phyloP scores from a whole-genome alignment of 2,888 invertebrate species.

The Oscheius sp. region DNA sequence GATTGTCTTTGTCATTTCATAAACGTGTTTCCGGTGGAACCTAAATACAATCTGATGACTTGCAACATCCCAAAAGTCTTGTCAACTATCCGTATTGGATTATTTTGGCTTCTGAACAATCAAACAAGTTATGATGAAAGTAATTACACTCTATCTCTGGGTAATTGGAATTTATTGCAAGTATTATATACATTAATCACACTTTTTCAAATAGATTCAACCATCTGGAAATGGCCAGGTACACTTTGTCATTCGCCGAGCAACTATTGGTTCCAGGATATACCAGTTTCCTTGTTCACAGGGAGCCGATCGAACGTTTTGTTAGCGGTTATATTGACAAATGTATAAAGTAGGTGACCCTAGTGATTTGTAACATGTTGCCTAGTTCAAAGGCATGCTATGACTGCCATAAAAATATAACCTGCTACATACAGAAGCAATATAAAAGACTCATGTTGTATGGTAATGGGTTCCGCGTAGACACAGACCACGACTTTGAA shows the following conservation, averaged over 20 bases:
- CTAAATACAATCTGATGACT: background rate
- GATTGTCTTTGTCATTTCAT: too few species aligned
- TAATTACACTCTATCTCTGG: background rate
- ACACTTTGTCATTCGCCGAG: background rate
- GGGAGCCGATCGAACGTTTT: background rate
- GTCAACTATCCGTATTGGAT: background rate
- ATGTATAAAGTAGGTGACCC: background rate
- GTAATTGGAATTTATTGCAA: background rate
- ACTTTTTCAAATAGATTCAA: background rate
- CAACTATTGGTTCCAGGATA: background rate
- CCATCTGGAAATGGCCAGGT: conserved; percentile 1
- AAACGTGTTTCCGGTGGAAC: background rate
- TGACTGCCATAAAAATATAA: background rate
- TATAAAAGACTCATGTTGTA: background rate
- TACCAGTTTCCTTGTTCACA: background rate
- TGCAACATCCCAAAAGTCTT: conserved; percentile 19
- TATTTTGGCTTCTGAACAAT: conserved; percentile 13
- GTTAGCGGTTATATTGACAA: background rate
- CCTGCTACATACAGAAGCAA: background rate
- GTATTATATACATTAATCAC: background rate
- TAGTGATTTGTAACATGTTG: background rate
- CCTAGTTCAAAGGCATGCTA: background rate
- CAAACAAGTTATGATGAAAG: background rate
- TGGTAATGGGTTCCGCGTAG: background rate
- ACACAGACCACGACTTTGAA: background rate